These are phyloP conservation scores for Biston betularia DNA, from an alignment of 2,888 invertebrate species.

Conservation along the genomic window DNA sequence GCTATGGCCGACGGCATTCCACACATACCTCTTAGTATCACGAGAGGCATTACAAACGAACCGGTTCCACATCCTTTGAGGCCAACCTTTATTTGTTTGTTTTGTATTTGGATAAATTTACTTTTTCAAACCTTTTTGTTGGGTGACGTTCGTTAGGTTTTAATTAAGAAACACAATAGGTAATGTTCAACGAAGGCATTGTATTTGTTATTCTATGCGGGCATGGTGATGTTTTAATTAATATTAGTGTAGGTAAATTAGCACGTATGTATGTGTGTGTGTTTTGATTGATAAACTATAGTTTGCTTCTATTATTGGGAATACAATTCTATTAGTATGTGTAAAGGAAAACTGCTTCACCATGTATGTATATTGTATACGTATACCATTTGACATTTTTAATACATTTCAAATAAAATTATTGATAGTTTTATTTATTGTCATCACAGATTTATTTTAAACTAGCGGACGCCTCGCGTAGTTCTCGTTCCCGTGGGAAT, in stretches of 20 bases:
- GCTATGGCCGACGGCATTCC: constrained; percentile 58
- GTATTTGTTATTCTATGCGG: not conserved
- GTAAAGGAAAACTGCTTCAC: not conserved
- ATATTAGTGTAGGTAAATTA: not conserved
- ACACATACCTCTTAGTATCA: constrained; percentile 57
- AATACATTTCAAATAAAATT: no score
- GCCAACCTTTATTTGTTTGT: constrained; percentile 57
- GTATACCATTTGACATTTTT: no score
- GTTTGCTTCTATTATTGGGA: not conserved
- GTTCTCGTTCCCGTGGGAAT: no score
- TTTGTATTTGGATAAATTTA: constrained; percentile 48
- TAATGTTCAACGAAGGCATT: not conserved
- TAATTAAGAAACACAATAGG: constrained; percentile 17
- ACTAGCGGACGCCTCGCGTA: no score
- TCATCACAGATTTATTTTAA: no score
- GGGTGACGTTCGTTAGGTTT: constrained; percentile 20
- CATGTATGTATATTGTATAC: no score
- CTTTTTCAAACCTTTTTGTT: constrained; percentile 37
- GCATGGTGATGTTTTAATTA: not conserved
- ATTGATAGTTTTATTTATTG: no score
- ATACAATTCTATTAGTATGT: no score
- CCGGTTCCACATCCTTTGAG: constrained; percentile 72
- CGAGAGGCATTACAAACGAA: constrained; percentile 53
- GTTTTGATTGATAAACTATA: not conserved
- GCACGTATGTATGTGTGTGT: not conserved